These are phyloP conservation scores for Orientallactaga bullata DNA, from an alignment of 2,113 vertebrate genomes.

Conservation along the genomic window DNA sequence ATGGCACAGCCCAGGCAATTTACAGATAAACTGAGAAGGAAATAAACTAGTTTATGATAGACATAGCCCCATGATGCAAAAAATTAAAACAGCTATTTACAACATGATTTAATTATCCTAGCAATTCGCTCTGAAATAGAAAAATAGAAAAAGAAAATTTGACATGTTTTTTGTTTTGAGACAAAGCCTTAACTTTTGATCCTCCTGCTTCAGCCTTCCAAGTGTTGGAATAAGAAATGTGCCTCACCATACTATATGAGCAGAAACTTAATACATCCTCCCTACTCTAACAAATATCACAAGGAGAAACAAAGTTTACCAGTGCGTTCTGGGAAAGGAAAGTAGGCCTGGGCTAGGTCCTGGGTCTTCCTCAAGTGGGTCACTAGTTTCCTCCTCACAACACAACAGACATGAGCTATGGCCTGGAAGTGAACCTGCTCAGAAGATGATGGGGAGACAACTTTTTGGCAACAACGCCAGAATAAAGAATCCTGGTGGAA, in stretches of 20 bases:
- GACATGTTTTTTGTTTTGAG: neutral
- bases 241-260: too few relatives aligned
- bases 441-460: neutral
- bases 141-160: neutral
- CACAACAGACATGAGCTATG: fast-evolving
- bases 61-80: neutral
- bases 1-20: neutral
- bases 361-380: neutral
- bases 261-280: neutral
- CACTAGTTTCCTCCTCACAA: neutral
- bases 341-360: neutral
- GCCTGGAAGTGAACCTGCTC: neutral
- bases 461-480: neutral
- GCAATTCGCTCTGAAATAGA: neutral
- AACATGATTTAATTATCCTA: neutral
- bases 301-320: neutral
- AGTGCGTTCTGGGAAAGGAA: conserved; percentile 1
- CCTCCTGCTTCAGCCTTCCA: neutral
- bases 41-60: neutral
- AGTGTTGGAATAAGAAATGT: too few relatives aligned
- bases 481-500: neutral
- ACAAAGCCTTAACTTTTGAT: neutral
- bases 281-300: neutral
- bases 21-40: conserved; percentile 23
- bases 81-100: neutral